A percentile compares a stretch with the other conserved stretches of the same genome.
These are phyloP conservation scores for Hetaerina titia DNA, from an alignment of 2,888 invertebrate genomes.

Conservation along the genomic window DNA sequence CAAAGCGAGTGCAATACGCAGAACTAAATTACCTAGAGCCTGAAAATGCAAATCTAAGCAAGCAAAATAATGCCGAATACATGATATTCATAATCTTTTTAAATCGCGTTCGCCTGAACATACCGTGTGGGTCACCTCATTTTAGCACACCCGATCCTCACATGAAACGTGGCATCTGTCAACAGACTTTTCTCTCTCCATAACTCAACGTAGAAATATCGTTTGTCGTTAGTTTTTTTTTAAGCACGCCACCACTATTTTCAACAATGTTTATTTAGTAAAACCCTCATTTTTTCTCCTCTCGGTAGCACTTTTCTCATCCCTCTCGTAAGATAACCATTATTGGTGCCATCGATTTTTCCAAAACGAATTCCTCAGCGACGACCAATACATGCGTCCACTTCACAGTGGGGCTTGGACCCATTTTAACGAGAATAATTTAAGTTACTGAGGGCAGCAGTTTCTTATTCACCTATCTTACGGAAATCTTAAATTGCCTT, in stretches of 20 bases:
- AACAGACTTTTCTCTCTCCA: background rate
- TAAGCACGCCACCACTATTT: background rate
- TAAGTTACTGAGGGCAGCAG: background rate
- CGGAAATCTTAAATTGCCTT: background rate
- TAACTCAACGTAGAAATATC: background rate
- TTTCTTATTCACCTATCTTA: constrained; percentile 9
- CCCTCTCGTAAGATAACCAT: background rate
- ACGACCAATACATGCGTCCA: background rate
- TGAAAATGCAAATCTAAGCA: background rate
- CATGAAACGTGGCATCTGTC: background rate
- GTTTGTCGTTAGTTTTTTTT: background rate
- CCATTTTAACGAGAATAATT: constrained; percentile 7
- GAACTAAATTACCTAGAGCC: background rate
- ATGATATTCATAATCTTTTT: background rate
- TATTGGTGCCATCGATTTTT: background rate
- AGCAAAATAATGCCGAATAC: background rate
- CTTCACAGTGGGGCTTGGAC: background rate
- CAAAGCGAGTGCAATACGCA: background rate
- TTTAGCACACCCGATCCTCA: background rate
- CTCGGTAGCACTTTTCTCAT: background rate
- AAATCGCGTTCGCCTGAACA: background rate
- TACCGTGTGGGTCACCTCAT: background rate
- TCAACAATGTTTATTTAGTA: background rate
- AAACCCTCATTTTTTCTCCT: background rate
- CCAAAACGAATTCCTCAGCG: background rate